Conservation (phyloP, 2,888 invertebrate species). For the Phengaris alcon region DNA sequence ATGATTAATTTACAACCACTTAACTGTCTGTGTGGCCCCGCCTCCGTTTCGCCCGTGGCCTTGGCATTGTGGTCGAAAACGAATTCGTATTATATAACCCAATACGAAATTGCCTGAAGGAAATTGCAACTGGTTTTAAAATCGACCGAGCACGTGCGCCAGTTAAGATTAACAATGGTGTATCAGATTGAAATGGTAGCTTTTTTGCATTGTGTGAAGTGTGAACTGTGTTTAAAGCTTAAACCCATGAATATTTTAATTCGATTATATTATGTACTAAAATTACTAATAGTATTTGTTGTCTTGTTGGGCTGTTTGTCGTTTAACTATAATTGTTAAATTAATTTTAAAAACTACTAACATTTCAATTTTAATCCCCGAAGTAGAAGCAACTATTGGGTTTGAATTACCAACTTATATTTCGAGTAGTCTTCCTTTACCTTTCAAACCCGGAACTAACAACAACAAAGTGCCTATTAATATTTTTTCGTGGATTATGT, state of each 20-base stretch:
- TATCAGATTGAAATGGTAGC: not conserved
- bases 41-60: conserved; percentile 57
- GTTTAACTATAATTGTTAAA: too few relatives aligned
- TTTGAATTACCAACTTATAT: too few relatives aligned
- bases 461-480: not conserved
- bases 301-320: too few relatives aligned
- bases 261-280: not conserved
- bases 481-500: not conserved
- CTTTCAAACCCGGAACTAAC: not conserved
- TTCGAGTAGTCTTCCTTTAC: not conserved
- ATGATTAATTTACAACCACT: conserved; percentile 65
- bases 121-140: conserved; percentile 64
- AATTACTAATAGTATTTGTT: not conserved
- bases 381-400: not conserved
- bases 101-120: conserved; percentile 60
- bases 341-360: too few relatives aligned
- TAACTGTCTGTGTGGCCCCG: conserved; percentile 56
- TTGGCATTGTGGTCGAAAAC: conserved; percentile 54
- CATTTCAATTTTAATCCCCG: too few relatives aligned
- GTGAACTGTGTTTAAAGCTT: not conserved
- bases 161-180: conserved; percentile 49
- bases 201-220: conserved; percentile 12
- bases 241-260: not conserved
- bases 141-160: conserved; percentile 51
- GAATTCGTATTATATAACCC: conserved; percentile 59